Base-by-base conservation (phyloP, 2,888 invertebrate genomes). In the Pammene fasciana region DNA sequence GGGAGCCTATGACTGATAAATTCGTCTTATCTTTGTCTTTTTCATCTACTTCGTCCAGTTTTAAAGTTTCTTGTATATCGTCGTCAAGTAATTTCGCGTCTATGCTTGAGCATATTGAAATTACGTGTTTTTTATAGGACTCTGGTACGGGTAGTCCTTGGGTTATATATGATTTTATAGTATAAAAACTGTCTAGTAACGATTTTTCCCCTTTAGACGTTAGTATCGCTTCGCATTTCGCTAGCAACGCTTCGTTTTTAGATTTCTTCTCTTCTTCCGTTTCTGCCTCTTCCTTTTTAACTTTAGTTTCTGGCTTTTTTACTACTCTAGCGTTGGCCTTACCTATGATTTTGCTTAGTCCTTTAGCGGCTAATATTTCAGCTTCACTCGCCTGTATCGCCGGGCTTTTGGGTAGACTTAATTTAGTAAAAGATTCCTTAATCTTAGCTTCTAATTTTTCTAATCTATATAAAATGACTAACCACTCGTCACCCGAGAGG, bases 361-460 rank as follows among this genome's bases (percentile, higher is more conserved):
- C 91, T 73, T 87, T 92, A 0, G 90, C 93, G 0, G 89, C 93
- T 61, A 93, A 46, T 0, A 92, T 88, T 77, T 93, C 93, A 0
- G 92, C 92, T 76, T 93, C 92, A 70, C 89, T 90, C 0, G 85
- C 85, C 11, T 82, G 80, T 0, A 74, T 77, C 0, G 79, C 75
- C 16, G 73, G 64, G 3, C 67, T 67, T 73, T 82, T 86, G 0
- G 76, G 72, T 0, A 84, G 79, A 0, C 77, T 74, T 0, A 83
- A 75, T 75, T 89, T 89, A 0, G 77, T 71, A n/a, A 90, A 84
- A 0, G 85, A 80, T 0, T 86, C 87, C 70, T 83, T 88, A 1
- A 92, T 68, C 52, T 83, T 88, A 0, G 76, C 79, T 16, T 92
- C 92, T 0, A 86, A 75, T 45, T 88, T 84, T 71, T 93, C 92